A percentile compares a stretch with the other conserved stretches of the same genome.
phyloP scores from a whole-genome alignment of 2,797 vertebrate species.

The Podargus strigoides region DNA sequence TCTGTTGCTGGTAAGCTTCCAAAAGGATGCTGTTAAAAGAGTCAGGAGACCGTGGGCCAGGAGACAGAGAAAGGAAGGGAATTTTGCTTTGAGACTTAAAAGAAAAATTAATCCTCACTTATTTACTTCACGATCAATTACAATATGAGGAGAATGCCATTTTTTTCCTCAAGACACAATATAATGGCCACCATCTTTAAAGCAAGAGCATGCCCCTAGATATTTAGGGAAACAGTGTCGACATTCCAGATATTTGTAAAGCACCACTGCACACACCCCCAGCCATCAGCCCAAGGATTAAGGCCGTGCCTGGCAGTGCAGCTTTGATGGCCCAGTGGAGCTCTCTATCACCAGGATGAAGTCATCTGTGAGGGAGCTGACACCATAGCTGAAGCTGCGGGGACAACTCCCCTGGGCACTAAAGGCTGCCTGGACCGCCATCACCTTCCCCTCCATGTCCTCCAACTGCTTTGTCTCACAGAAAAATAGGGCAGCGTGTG shows the following conservation, averaged over 20 bases:
- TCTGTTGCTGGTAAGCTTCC: background rate
- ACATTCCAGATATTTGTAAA: conserved; percentile 38
- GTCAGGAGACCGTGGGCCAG: background rate
- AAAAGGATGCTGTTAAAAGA: background rate
- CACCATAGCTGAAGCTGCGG: background rate
- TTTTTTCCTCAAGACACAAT: background rate
- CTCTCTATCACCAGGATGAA: conserved; percentile 57
- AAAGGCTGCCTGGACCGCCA: background rate
- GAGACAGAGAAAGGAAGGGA: background rate
- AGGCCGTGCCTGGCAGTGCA: background rate
- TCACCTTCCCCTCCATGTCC: conserved; percentile 3
- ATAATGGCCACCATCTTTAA: background rate
- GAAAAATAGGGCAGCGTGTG: conserved; percentile 37
- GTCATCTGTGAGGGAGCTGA: conserved; percentile 49
- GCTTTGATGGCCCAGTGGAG: background rate
- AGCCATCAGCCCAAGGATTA: background rate
- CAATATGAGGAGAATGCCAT: background rate
- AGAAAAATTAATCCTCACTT: background rate
- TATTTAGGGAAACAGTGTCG: background rate
- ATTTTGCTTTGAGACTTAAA: background rate
- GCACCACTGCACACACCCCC: background rate
- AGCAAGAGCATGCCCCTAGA: background rate
- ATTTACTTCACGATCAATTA: background rate
- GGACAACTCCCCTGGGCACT: conserved; percentile 21
- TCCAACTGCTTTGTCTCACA: conserved; percentile 25